phyloP scores from a whole-genome alignment of 2,797 vertebrate genomes.

The Bradypodion ventrale region DNA sequence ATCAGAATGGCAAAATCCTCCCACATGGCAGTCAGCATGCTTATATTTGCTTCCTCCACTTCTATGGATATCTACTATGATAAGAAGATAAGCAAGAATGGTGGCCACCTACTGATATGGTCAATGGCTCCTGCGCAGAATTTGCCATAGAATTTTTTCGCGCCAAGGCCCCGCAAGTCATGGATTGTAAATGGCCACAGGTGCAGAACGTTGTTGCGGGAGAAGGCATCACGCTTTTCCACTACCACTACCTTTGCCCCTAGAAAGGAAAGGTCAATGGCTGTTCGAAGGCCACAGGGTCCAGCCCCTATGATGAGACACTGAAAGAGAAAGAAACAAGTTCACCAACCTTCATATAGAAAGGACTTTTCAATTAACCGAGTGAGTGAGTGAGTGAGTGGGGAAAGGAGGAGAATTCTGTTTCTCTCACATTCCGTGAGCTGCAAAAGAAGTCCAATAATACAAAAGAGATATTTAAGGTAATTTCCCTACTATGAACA shows the following conservation, averaged over 20 bases:
- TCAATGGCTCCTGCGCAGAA: conserved; percentile 98
- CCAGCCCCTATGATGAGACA: conserved; percentile 98
- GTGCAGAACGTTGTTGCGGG: conserved; percentile 96
- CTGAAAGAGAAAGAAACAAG: conserved; percentile 70
- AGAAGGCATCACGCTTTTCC: conserved; percentile 97
- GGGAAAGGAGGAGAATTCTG: background rate
- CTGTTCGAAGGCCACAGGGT: conserved; percentile 95
- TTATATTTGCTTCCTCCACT: no score
- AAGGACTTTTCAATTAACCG: accelerated
- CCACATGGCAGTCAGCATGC: no score
- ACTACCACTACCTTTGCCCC: conserved; percentile 96
- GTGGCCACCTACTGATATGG: conserved; percentile 92
- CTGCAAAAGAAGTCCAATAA: background rate
- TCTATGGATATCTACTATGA: no score
- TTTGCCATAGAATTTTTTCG: conserved; percentile 98
- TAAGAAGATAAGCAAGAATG: background rate
- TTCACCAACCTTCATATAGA: background rate
- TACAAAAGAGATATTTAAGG: background rate
- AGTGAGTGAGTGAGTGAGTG: background rate
- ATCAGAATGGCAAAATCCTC: no score
- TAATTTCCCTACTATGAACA: background rate
- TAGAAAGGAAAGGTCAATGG: conserved; percentile 92
- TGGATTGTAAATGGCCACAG: conserved; percentile 98
- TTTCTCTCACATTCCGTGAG: background rate
- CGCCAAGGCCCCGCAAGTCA: conserved; percentile 93